Base-by-base conservation (phyloP, 2,797 vertebrate species). In the Characodon lateralis region DNA sequence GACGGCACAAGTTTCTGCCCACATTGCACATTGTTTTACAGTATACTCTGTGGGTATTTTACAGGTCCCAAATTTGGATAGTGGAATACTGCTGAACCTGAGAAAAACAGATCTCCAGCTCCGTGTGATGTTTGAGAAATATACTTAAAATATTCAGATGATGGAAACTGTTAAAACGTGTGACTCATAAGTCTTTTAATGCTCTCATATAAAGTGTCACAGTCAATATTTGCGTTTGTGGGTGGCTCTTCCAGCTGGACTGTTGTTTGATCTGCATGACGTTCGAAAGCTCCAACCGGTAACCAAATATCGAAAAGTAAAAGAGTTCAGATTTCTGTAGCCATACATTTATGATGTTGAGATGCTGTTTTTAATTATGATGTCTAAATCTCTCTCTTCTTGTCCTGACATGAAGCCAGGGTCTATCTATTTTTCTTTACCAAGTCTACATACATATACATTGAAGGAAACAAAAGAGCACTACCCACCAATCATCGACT, bases 241-340 rank as follows among this genome's bases (percentile, higher is more conserved):
- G 87, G 80, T 78, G 31, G 18, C 48, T 78, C 83, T 86, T 85
- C 73, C 65, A 43, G 53, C 12, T 50, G 16, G 39, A 73, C 80
- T 85, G 90, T 90, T 88, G 86, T 88, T 91, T 89, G 72, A 78
- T 78, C 82, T 88, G 83, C 82, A 82, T 71, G 72, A 70, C 81
- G 79, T 89, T 86, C 80, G 88, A 88, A 65, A 87, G 81, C 76
- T 46, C 41, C 26, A 84, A 50, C 58, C 26, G 0, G 74, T 43
- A 51, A 83, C 59, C 83, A 72, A 81, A 88, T 78, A 77, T 69
- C 83, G n/a, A 66, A 85, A 77, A 86, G 83, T 80, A 76, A 22
- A 75, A 69, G 55, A 76, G 31, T 63, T 77, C 35, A 77, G 63
- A 53, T 81, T 83, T 76, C 26, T 20, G 20, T 43, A 43, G 63